Evolutionary conservation across 2,797 vertebrate species (phyloP).

Genomic region (Lepus oiostolus): DNA sequence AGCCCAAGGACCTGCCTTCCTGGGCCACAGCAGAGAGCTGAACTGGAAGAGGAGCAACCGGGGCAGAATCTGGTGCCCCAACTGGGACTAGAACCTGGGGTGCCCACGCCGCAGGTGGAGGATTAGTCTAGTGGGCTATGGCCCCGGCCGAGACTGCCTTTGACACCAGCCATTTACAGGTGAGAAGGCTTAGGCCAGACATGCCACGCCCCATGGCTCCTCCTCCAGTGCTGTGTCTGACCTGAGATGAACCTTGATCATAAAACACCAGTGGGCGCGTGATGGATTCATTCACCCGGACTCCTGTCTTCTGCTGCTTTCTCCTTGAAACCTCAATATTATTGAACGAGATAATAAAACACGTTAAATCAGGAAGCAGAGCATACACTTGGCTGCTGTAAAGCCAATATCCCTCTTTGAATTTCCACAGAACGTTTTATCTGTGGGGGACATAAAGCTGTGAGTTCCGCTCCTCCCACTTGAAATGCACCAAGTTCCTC

Average conservation of each 20-base stretch:
- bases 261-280: neutral
- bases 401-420: neutral
- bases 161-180: fast-evolving
- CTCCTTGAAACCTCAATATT: constrained; percentile 3
- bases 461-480: neutral
- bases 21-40: too few species aligned
- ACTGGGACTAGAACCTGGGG: too few species aligned
- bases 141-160: too few species aligned
- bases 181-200: neutral
- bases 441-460: neutral
- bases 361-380: neutral
- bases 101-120: too few species aligned
- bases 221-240: neutral
- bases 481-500: neutral
- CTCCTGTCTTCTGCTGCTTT: neutral
- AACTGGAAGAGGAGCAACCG: too few species aligned
- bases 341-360: constrained; percentile 50
- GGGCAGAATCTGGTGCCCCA: too few species aligned
- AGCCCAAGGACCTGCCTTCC: too few species aligned
- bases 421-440: neutral
- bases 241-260: neutral
- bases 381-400: neutral
- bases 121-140: too few species aligned
- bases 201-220: fast-evolving
- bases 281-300: neutral